These are phyloP conservation scores for Ornithorhynchus anatinus DNA, from an alignment of 2,113 vertebrate genomes.

Conservation along the genomic window DNA sequence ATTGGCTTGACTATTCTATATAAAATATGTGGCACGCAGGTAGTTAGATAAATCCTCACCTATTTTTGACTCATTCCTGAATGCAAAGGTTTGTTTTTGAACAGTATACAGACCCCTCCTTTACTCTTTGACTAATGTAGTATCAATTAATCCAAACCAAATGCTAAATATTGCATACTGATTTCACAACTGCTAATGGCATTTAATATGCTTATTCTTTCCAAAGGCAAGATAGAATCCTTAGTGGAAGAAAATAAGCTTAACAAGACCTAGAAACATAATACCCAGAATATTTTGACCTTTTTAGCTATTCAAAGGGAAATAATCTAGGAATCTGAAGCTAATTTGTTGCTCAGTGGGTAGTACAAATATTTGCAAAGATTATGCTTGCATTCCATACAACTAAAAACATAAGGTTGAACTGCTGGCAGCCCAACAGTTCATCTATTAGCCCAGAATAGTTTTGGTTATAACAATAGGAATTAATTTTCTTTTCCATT, in stretches of 20 bases:
- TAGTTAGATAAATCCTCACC: too few species aligned
- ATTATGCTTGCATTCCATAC: constrained; percentile 9
- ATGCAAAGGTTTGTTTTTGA: neutral
- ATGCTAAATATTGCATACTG: constrained; percentile 33
- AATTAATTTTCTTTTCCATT: neutral
- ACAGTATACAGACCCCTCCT: neutral
- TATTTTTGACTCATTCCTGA: too few species aligned
- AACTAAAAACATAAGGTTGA: constrained; percentile 17
- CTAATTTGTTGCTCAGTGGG: constrained; percentile 27
- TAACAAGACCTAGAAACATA: constrained; percentile 27
- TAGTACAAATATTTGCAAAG: constrained; percentile 31
- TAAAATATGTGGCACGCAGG: too few species aligned
- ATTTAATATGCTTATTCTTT: constrained; percentile 5
- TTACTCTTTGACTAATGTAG: neutral
- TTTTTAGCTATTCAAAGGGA: constrained; percentile 40
- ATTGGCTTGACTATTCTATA: too few species aligned
- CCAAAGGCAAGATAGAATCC: constrained; percentile 22
- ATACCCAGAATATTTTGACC: constrained; percentile 35
- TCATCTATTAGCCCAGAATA: constrained; percentile 18
- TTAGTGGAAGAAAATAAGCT: constrained; percentile 34
- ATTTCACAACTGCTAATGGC: constrained; percentile 30
- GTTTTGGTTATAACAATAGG: neutral
- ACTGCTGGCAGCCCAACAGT: neutral
- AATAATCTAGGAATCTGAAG: constrained; percentile 4
- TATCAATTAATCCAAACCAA: constrained; percentile 34